A percentile compares a stretch with the other conserved stretches of the same genome.
phyloP scores from a whole-genome alignment of 2,797 vertebrate species.

The Fistularia commersonii region DNA sequence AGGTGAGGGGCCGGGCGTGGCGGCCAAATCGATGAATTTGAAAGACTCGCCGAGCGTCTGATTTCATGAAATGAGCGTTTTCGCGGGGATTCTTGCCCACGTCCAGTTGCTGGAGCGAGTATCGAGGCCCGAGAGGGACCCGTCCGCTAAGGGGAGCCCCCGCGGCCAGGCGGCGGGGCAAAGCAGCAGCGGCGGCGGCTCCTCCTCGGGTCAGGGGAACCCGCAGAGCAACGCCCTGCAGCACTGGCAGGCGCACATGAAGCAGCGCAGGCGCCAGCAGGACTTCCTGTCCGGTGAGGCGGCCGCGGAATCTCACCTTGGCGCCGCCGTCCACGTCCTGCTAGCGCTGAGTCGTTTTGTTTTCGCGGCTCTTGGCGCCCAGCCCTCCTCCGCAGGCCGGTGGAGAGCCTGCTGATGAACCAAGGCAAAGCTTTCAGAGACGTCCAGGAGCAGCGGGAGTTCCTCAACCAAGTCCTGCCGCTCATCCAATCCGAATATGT shows the following conservation, averaged over 20 bases:
- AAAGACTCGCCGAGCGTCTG: background rate
- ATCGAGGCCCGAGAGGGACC: constrained; percentile 28
- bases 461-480: constrained; percentile 74
- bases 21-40: background rate
- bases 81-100: background rate
- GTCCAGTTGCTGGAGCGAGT: constrained; percentile 74
- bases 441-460: constrained; percentile 79
- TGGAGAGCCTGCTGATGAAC: constrained; percentile 82
- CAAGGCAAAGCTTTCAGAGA: constrained; percentile 73
- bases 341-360: background rate
- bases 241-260: constrained; percentile 80
- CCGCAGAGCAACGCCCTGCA: constrained; percentile 77
- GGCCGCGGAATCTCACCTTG: background rate
- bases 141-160: constrained; percentile 10
- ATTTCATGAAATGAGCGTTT: background rate
- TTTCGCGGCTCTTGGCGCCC: background rate
- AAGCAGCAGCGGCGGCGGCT: background rate
- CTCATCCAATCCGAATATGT: constrained; percentile 77
- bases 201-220: constrained; percentile 27
- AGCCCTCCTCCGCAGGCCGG: constrained; percentile 79
- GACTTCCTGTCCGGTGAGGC: constrained; percentile 77
- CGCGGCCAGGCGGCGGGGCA: constrained; percentile 11
- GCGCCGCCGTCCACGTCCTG: too few relatives aligned
- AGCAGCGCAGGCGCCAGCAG: constrained; percentile 77
- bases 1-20: constrained; percentile 61